phyloP scores from a whole-genome alignment of 2,797 vertebrate genomes.

The Neosilurus mollespiculum region DNA sequence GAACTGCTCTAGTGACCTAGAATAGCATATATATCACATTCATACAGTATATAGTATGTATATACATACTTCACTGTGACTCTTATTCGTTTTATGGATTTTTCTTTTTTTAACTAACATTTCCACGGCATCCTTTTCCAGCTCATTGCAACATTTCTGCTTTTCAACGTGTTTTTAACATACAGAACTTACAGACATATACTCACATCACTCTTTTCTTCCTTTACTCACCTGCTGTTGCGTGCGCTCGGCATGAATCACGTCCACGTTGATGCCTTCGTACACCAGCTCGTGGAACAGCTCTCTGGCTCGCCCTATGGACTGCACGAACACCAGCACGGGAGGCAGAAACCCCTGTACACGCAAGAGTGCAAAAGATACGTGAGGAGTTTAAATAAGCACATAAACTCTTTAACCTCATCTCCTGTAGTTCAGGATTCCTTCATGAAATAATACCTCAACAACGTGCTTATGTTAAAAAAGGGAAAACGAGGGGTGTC shows the following conservation, averaged over 20 bases:
- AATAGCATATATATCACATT: too few species aligned
- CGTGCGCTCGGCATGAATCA: conserved; percentile 94
- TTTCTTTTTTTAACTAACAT: too few species aligned
- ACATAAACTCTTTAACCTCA: too few species aligned
- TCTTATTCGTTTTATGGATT: background rate
- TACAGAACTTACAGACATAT: too few species aligned
- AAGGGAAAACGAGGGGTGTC: too few species aligned
- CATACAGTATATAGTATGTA: too few species aligned
- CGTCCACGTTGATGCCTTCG: conserved; percentile 94
- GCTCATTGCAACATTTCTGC: background rate
- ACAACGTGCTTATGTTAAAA: too few species aligned
- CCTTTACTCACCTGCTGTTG: conserved; percentile 84
- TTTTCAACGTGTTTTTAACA: background rate
- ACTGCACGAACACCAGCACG: conserved; percentile 95
- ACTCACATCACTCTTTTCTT: background rate
- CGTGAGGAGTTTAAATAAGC: background rate
- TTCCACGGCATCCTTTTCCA: background rate
- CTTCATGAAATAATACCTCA: too few species aligned
- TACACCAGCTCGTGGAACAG: conserved; percentile 95
- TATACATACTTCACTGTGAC: too few species aligned
- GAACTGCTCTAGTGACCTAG: too few species aligned
- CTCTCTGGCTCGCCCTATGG: conserved; percentile 91
- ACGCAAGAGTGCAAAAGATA: conserved; percentile 1
- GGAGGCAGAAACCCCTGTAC: conserved; percentile 90
- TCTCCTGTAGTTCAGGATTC: too few species aligned